Evolutionary conservation across 2,888 invertebrate species (phyloP), one percentile per base, ranked within the genome.

Genomic region (Caenorhabditis imperialis): DNA sequence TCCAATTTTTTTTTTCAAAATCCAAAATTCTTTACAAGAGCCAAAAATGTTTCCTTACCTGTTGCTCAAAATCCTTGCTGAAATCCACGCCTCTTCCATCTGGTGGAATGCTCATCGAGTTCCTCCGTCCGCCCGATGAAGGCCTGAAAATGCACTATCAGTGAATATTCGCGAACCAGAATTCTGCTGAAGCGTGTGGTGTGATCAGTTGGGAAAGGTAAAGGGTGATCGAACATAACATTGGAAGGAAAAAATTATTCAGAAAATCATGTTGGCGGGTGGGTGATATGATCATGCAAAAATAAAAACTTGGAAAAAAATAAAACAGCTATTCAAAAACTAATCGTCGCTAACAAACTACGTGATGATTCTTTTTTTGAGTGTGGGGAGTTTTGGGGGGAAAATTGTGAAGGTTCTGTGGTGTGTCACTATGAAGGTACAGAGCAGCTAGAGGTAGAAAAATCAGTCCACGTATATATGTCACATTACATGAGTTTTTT

Each of bases 401-500:
- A 30, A 30, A n/a, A 37, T 37, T 37, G 5, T 22, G 30, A 47
- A 47, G 14, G 45, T 16, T 45, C 48, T 10, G 3, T 27, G 14
- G 45, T 44, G 57, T 30, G 14, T 38, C 20, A 65, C 25, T 30
- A 42, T 42, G 22, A 18, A 50, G 30, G 30, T 30, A 62, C 53
- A 38, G 33, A 57, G 35, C 30, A 40, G 51, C 51, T 51, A 45
- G 27, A 45, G 37, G 51, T 20, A 16, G 30, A 40, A 14, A 44
- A 37, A 67, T 44, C 33, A 44, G 22, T 40, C 23, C 35, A 61
- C 16, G 27, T 23, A 53, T n/a, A n/a, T n/a, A n/a, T n/a, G n/a
- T 30, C 30, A 7, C 7, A 50, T 93, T 95, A 96, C 96, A 96
- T 96, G 93, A 96, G 94, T 92, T 96, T 96, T 94, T 96, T 96